These are phyloP conservation scores for Gerris lacustris DNA, from an alignment of 2,888 invertebrate genomes.

Conservation along the genomic window DNA sequence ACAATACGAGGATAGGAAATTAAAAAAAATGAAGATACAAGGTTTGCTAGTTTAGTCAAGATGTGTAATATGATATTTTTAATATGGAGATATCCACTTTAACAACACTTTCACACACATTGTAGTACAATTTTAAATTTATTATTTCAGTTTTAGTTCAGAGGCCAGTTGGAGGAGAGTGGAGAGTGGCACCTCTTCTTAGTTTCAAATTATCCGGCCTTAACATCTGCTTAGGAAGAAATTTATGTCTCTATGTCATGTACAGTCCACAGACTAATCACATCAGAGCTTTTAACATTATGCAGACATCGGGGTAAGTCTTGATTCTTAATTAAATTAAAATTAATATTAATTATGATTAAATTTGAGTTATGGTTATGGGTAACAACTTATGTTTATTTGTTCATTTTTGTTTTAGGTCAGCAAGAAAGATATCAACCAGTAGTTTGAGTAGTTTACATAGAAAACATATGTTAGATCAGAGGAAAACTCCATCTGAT, in stretches of 20 bases:
- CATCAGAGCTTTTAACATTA: constrained; percentile 5
- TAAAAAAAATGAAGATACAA: no score
- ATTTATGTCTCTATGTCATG: neutral
- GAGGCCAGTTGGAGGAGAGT: constrained; percentile 6
- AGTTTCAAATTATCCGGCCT: constrained; percentile 1
- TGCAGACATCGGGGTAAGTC: neutral
- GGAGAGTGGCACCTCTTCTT: constrained; percentile 1
- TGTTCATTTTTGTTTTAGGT: constrained; percentile 13
- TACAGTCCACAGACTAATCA: constrained; percentile 11
- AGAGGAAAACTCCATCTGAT: neutral
- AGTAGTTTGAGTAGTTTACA: constrained; percentile 22
- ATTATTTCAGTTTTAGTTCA: neutral
- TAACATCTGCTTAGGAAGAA: neutral
- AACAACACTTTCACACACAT: no score
- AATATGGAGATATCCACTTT: no score
- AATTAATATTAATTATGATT: neutral
- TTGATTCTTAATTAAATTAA: constrained; percentile 2
- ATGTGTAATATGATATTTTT: no score
- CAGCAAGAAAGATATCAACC: constrained; percentile 23
- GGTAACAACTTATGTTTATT: neutral
- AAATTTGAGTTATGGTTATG: neutral
- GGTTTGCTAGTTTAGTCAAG: no score
- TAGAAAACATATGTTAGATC: constrained; percentile 11
- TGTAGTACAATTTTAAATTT: neutral
- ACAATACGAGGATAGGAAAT: no score